Conservation (phyloP, 2,888 invertebrate genomes). For the Epistrophe eligans region DNA sequence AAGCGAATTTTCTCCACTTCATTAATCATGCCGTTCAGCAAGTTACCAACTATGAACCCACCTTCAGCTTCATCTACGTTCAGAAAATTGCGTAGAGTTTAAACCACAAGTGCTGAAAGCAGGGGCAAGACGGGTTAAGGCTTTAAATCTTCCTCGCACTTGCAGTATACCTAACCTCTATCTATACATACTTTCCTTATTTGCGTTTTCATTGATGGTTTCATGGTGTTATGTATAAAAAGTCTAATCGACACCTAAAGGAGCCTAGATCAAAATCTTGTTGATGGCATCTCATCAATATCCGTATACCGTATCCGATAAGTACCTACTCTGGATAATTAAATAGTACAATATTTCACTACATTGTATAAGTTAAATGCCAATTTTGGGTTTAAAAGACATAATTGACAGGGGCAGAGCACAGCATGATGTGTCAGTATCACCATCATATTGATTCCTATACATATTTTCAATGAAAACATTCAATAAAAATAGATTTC, state of each 20-base stretch:
- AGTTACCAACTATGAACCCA: slow-evolving; percentile 42
- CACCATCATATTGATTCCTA: slow-evolving; percentile 15
- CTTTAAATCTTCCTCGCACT: slow-evolving; percentile 47
- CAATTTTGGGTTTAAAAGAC: slow-evolving; percentile 7
- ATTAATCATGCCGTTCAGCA: slow-evolving; percentile 73
- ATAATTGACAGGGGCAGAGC: slow-evolving; percentile 65
- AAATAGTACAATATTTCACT: slow-evolving; percentile 1
- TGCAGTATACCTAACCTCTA: neutral
- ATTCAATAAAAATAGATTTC: slow-evolving; percentile 60
- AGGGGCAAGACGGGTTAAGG: neutral
- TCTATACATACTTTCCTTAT: slow-evolving; percentile 49
- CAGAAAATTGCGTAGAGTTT: slow-evolving; percentile 60
- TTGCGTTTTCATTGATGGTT: slow-evolving; percentile 24
- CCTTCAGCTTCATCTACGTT: neutral
- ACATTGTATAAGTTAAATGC: slow-evolving; percentile 20
- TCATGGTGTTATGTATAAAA: slow-evolving; percentile 18
- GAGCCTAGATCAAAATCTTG: slow-evolving; percentile 59
- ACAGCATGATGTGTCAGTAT: slow-evolving; percentile 11
- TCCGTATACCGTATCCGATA: neutral
- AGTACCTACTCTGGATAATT: neutral
- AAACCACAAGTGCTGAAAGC: slow-evolving; percentile 6
- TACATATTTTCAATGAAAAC: slow-evolving; percentile 36
- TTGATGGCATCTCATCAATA: slow-evolving; percentile 41
- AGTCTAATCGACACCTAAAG: slow-evolving; percentile 67
- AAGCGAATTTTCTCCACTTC: slow-evolving; percentile 73